Evolutionary conservation across 1,140 invertebrate genomes (phyloP).

Genomic region (Macrocentrus cingulum): DNA sequence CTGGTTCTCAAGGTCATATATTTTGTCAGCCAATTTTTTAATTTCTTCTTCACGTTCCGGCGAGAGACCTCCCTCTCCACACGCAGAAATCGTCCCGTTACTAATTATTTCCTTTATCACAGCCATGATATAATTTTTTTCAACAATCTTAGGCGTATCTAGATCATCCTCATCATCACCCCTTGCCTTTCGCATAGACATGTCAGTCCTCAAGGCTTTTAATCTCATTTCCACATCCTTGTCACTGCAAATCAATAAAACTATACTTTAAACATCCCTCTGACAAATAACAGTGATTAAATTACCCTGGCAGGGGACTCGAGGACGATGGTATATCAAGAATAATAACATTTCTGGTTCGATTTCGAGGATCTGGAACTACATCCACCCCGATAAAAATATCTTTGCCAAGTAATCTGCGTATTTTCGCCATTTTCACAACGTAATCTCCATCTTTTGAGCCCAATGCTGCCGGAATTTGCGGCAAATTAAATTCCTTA

Average conservation of each 20-base stretch:
- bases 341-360: constrained; percentile 64
- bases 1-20: constrained; percentile 56
- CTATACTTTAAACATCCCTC: too few species aligned
- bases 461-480: constrained; percentile 63
- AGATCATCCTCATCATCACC: constrained; percentile 36
- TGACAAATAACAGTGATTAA: too few species aligned
- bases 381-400: constrained; percentile 70
- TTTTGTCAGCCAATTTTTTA: constrained; percentile 51
- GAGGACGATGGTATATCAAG: constrained; percentile 65
- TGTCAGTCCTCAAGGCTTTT: constrained; percentile 31
- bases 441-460: constrained; percentile 62
- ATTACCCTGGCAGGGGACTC: constrained; percentile 69
- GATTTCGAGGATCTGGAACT: constrained; percentile 68
- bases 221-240: constrained; percentile 44
- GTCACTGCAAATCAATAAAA: constrained; percentile 39
- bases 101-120: constrained; percentile 55
- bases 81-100: constrained; percentile 45
- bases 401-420: constrained; percentile 66
- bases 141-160: constrained; percentile 34
- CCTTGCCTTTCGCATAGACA: constrained; percentile 27
- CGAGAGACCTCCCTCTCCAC: constrained; percentile 43
- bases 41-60: constrained; percentile 50
- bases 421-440: constrained; percentile 63
- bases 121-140: constrained; percentile 54
- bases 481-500: constrained; percentile 61